Evolutionary conservation across 2,113 vertebrate genomes (phyloP).

Genomic region (Macrotis lagotis): DNA sequence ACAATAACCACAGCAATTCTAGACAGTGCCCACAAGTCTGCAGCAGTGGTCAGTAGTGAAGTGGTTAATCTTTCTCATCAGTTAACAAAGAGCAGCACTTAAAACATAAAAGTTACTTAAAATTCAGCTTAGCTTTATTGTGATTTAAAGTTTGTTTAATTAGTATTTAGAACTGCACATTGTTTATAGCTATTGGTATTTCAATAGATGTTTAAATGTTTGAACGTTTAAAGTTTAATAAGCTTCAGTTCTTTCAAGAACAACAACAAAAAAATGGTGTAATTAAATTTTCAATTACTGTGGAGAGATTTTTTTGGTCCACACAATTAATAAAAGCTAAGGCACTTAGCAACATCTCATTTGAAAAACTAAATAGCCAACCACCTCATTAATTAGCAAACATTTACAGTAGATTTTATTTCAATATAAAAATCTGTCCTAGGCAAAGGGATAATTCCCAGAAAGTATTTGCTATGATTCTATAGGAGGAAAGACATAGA

Average conservation of each 20-base stretch:
- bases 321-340: conserved; percentile 85
- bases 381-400: conserved; percentile 79
- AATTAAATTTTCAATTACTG: conserved; percentile 87
- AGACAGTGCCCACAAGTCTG: background rate
- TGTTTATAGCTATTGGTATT: conserved; percentile 85
- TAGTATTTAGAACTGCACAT: conserved; percentile 82
- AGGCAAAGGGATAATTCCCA: conserved; percentile 49
- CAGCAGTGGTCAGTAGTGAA: conserved; percentile 46
- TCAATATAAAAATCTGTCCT: conserved; percentile 61
- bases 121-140: conserved; percentile 83
- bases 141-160: conserved; percentile 83
- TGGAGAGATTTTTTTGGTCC: conserved; percentile 57
- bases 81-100: conserved; percentile 61
- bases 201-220: conserved; percentile 83
- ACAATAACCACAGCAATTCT: background rate
- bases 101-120: conserved; percentile 82
- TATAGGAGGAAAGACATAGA: conserved; percentile 4
- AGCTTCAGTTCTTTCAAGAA: conserved; percentile 81
- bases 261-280: conserved; percentile 68
- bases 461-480: conserved; percentile 10
- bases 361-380: conserved; percentile 78
- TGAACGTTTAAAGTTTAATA: conserved; percentile 85
- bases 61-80: conserved; percentile 29
- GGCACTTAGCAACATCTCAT: conserved; percentile 80
- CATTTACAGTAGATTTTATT: conserved; percentile 65